Evolutionary conservation across 2,888 invertebrate species (phyloP), one percentile per base, ranked within the genome.

Genomic region (Bursaphelenchus okinawaensis): DNA sequence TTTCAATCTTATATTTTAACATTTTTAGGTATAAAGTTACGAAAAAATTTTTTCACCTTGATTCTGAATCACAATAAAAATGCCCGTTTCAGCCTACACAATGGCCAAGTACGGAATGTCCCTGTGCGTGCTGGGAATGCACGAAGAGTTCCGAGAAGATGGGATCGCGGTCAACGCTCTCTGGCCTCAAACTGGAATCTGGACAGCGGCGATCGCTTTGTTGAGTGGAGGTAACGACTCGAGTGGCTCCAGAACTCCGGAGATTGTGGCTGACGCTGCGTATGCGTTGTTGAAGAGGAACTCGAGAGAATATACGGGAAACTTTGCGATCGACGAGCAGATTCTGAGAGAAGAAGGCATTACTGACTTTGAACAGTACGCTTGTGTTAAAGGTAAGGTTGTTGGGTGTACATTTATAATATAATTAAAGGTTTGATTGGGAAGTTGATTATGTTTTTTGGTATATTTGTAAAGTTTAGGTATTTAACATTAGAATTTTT

Each of bases 61-160:
- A 40, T 16, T 40, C 40, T 40, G 12, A 12, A 40, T 40, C 40
- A 12, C 16, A 16, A 12, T 16, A 40, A 40, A 40, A 40, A 12
- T 40, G 12, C 16, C 19, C 22, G 22, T 23, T 52, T 19, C 75
- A 58, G 94, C 94, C 0, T 96, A 96, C 84, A 94, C 95, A 0
- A 95, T 96, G 89, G 92, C 96, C 2, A 96, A 96, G 83, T 96
- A 93, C 83, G 95, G 80, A 1, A 78, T 82, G 86, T 93, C 93
- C 0, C 91, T 96, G 92, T 95, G 94, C 84, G 93, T 91, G 1
- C 86, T 96, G 16, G 78, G 95, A 12, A 88, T 93, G 83, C 89
- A 90, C 0, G 93, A 93, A 52, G 96, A 96, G 85, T 90, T 94
- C 79, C 89, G 88, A 77, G 87, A 87, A 0, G 87, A 88, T 73